phyloP scores from a whole-genome alignment of 2,888 invertebrate genomes.

The Xestobium rufovillosum region DNA sequence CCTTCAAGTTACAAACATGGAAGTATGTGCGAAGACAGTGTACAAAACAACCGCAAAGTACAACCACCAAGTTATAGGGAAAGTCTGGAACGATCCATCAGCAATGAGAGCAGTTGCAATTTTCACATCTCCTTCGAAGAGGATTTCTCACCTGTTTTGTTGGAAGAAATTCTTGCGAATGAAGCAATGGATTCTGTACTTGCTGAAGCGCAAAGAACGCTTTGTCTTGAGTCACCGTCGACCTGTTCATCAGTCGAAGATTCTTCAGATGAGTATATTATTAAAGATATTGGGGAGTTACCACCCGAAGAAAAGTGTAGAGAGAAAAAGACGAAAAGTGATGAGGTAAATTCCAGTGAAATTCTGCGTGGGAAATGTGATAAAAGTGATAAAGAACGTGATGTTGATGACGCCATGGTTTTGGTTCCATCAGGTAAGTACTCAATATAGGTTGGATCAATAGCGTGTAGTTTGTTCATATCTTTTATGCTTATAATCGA shows the following conservation, averaged over 20 bases:
- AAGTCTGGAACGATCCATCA: constrained; percentile 24
- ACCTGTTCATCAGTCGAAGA: constrained; percentile 16
- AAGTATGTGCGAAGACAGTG: no score
- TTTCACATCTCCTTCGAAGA: constrained; percentile 25
- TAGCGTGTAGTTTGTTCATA: no score
- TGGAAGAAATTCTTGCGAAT: constrained; percentile 24
- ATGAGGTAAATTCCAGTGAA: neutral
- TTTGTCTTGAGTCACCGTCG: constrained; percentile 32
- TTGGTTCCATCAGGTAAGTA: constrained; percentile 41
- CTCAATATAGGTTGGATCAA: no score
- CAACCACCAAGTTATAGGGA: constrained; percentile 7
- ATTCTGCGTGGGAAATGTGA: constrained; percentile 12
- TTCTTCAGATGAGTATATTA: constrained; percentile 11
- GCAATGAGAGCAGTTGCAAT: constrained; percentile 16
- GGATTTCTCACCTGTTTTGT: constrained; percentile 19
- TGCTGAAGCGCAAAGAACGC: constrained; percentile 30
- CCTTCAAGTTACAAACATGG: no score
- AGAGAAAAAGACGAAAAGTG: constrained; percentile 3
- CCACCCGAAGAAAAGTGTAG: constrained; percentile 7
- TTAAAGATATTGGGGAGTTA: constrained; percentile 8
- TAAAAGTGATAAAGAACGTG: constrained; percentile 23
- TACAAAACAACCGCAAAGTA: no score
- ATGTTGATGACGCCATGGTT: constrained; percentile 36
- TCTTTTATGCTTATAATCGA: no score
- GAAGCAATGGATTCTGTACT: constrained; percentile 34